Evolutionary conservation across 2,888 invertebrate species (phyloP).

Genomic region (Catotricha subobsoleta): DNA sequence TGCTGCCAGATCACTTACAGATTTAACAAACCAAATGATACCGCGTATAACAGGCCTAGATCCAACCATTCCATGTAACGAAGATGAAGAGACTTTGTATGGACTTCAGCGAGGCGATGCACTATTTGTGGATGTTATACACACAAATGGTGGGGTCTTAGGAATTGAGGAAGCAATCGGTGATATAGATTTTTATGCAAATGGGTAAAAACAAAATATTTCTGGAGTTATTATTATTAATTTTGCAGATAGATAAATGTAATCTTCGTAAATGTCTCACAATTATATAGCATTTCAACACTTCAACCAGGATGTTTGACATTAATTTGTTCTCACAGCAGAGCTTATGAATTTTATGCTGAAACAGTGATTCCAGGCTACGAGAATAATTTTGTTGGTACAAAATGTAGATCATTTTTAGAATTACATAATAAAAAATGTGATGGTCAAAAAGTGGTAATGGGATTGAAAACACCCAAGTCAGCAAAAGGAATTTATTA

Average conservation of each 20-base stretch:
- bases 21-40: slow-evolving; percentile 18
- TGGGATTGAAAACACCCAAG: slow-evolving; percentile 21
- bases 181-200: slow-evolving; percentile 27
- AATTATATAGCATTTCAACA: background rate
- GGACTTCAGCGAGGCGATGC: slow-evolving; percentile 18
- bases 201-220: slow-evolving; percentile 13
- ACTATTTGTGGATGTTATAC: slow-evolving; percentile 18
- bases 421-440: slow-evolving; percentile 22
- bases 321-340: slow-evolving; percentile 21
- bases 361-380: slow-evolving; percentile 24
- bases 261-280: background rate
- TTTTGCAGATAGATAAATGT: background rate
- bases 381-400: slow-evolving; percentile 25
- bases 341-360: slow-evolving; percentile 23
- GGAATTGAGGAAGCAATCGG: slow-evolving; percentile 17
- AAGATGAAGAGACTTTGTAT: slow-evolving; percentile 15
- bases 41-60: slow-evolving; percentile 25
- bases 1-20: slow-evolving; percentile 20
- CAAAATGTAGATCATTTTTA: slow-evolving; percentile 20
- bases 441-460: slow-evolving; percentile 20
- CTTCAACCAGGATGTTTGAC: slow-evolving; percentile 22
- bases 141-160: slow-evolving; percentile 16
- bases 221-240: background rate
- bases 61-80: slow-evolving; percentile 24
- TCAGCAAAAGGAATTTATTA: slow-evolving; percentile 23